Base-by-base conservation (phyloP, 2,797 vertebrate genomes). In the Eospalax fontanierii region DNA sequence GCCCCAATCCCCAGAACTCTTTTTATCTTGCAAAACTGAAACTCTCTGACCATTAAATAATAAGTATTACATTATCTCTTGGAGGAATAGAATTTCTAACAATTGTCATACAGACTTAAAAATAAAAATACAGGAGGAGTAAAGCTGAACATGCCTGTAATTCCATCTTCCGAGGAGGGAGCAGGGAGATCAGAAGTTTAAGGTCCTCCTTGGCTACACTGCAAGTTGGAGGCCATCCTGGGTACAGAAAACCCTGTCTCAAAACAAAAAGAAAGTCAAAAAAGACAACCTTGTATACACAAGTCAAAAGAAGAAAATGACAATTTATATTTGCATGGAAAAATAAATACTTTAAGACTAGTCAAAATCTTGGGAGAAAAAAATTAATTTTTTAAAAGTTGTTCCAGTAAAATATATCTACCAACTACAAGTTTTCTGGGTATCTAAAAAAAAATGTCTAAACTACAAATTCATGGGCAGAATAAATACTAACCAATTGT, bases 401-500 rank as follows among this genome's bases (percentile, higher is more conserved):
- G 18, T 35, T 66, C 92, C 68, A 26, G n/a, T 87, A 93, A n/a
- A 92, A 85, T 59, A 54, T 85, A 89, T 87, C 65, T 94, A 87
- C 85, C 46, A 90, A 85, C 54, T 68, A 92, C 33, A 95, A 89
- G 59, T 95, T 85, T 89, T 75, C 65, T 95, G 54, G 33, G 84
- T 93, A 30, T 70, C 70, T 95, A 89, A 82, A 87, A 89, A 82
- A 87, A 90, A 88, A 85, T 89, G 86, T 82, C 89, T 94, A 57
- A 93, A 94, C 70, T 93, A 65, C 71, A 90, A 83, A 90, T 73
- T 95, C 43, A 91, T n/a, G 89, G 66, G 66, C 94, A 89, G 66
- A 91, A 92, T 73, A 96, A 95, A 92, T 91, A 95, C 75, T 90
- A 92, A 92, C 57, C 70, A 71, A 57, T 74, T 91, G 76, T 87